These are phyloP conservation scores for Phalloptychus januarius DNA, from an alignment of 2,797 vertebrate genomes.

Conservation along the genomic window DNA sequence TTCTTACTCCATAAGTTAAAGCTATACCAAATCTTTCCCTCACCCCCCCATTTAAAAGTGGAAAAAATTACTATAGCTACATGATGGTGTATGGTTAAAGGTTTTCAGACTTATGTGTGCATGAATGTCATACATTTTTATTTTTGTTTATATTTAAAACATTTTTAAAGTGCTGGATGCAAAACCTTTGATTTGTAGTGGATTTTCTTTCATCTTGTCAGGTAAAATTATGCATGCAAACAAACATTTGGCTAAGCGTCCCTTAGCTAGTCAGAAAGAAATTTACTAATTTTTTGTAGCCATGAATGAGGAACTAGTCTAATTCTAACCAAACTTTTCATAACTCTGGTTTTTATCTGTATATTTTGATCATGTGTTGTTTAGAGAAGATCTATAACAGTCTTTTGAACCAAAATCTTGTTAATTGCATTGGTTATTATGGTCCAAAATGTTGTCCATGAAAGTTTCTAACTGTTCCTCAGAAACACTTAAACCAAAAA, in stretches of 20 bases:
- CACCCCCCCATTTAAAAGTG: neutral
- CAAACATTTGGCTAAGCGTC: neutral
- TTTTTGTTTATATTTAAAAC: neutral
- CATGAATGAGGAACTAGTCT: neutral
- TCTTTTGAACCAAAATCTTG: neutral
- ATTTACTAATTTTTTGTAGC: neutral
- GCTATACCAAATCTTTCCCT: neutral
- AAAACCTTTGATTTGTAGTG: neutral
- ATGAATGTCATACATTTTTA: neutral
- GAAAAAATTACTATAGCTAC: neutral
- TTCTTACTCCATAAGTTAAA: neutral
- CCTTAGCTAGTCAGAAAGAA: neutral
- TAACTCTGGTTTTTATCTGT: too few species aligned
- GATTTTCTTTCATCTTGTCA: neutral
- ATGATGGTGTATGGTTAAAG: neutral
- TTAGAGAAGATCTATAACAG: neutral
- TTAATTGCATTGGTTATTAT: neutral
- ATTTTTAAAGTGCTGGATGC: neutral
- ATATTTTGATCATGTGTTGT: neutral
- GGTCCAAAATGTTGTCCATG: neutral
- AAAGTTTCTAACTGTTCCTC: neutral
- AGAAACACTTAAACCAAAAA: neutral
- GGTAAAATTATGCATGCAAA: neutral
- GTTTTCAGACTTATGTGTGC: neutral
- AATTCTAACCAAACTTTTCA: neutral